Base-by-base conservation (phyloP, 2,797 vertebrate genomes). In the Acanthurus tractus region DNA sequence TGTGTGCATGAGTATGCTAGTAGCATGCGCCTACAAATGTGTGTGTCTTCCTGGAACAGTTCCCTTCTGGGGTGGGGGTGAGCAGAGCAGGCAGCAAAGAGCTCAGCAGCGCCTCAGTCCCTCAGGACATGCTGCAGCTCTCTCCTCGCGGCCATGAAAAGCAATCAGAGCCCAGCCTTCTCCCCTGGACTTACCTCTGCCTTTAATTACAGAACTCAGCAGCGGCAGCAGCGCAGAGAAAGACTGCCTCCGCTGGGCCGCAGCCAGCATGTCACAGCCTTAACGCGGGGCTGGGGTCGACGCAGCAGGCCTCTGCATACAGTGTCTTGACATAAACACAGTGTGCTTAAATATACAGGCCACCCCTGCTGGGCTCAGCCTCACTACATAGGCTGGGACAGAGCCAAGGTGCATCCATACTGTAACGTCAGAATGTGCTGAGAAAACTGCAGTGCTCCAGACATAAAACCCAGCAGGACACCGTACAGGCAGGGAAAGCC, bases 151-250 rank as follows among this genome's bases (percentile, higher is more conserved):
- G 94, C 91, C 87, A 94, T 88, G 90, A 94, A 95, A 95, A 94
- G 94, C 94, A 95, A 95, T 96, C 93, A 95, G 91, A 89, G 87
- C 89, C 83, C 83, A 87, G 91, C 87, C 84, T 89, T 91, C 91
- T 94, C 93, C 90, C 91, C 88, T 92, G 93, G 93, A 93, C 93
- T 93, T 92, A 95, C 94, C 94, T 94, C 88, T 85, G 88, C 90
- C 92, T 94, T 94, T 96, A 95, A 96, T 96, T 96, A 96, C 94
- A 93, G 86, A 89, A 82, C 88, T 86, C 82, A 70, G 86, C 83
- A 44, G 84, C 68, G 11, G 79, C 65, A 65, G 86, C 69, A 54
- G 83, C 75, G 75, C 85, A 80, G 81, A 78, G 84, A 79, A 88
- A 77, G 86, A 77, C 86, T 74, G 86, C 87, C 83, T 90, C 83